Percentiles rank a stretch among this genome's conserved stretches.
Conservation (phyloP, 2,797 vertebrate genomes). For the Rhincodon typus region DNA sequence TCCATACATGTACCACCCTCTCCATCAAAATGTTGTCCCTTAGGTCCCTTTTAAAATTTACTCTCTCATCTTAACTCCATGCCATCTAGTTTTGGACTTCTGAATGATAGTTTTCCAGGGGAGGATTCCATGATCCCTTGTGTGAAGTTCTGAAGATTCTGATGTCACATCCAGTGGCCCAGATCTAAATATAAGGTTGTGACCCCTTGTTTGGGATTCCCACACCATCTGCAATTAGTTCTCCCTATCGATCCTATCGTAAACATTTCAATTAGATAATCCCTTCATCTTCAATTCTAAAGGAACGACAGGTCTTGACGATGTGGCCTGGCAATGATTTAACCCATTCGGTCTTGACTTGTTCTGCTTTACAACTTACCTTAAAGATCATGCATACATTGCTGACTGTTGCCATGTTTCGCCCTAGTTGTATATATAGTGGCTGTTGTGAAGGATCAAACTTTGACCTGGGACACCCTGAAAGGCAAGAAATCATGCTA, state of each 20-base stretch:
- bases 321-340: neutral
- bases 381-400: too few relatives aligned
- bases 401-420: neutral
- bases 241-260: neutral
- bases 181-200: neutral
- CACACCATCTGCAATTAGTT: neutral
- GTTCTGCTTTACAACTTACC: neutral
- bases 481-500: conserved; percentile 27
- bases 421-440: conserved; percentile 30
- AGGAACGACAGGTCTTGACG: neutral
- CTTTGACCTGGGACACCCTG: conserved; percentile 23
- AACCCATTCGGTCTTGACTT: neutral
- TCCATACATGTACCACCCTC: too few relatives aligned
- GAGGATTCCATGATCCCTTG: neutral
- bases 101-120: neutral
- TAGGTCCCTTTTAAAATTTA: too few relatives aligned
- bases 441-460: conserved; percentile 25
- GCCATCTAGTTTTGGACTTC: too few relatives aligned
- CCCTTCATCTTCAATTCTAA: neutral
- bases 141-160: neutral
- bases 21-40: too few relatives aligned
- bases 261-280: neutral
- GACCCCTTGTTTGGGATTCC: neutral
- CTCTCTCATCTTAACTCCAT: too few relatives aligned
- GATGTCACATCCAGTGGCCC: too few relatives aligned